Base-by-base conservation (phyloP, 1,140 invertebrate species). In the Lamellibrachia luymesi region DNA sequence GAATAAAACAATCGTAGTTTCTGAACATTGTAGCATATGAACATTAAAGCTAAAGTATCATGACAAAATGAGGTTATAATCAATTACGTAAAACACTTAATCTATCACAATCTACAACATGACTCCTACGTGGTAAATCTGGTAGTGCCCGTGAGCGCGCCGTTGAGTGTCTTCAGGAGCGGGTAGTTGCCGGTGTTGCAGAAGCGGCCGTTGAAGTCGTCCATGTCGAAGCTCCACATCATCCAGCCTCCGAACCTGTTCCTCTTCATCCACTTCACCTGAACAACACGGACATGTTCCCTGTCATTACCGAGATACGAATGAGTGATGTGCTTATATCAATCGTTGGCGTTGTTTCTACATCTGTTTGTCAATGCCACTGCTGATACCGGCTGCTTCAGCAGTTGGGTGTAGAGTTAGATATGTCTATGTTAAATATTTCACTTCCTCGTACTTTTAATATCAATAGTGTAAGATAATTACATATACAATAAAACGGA, bases 151-250 rank as follows among this genome's bases (percentile, higher is more conserved):
- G 5, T 80, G 8, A 80, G 64, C 64, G 64, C 64, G 13, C 64
- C 64, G 64, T 80, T 80, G 8, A 91, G 49, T 50, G 91, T 51
- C 56, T 92, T 94, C 51, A 94, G 92, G 2, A 94, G 52, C 2
- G 94, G 94, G 92, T 94, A 94, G 92, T 93, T 94, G 49, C 92
- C 93, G 38, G 91, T 51, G 80, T 89, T 89, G 52, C 94, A 94
- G 91, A 93, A 94, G 38, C 50, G 90, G 22, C 94, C 94, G 51
- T 90, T 93, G 92, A 94, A 94, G 92, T 94, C 94, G 89, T 94
- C 98, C 98, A 99, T 98, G 95, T 99, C 98, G 0, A 99, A 97
- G 0, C 98, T 98, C 98, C 98, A 99, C 0, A 99, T 98, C 98
- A 99, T 99, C 51, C 98, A 98, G 22, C 99, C 99, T 50, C 97